These are phyloP conservation scores for Thalassarche chlororhynchos DNA, from an alignment of 2,113 vertebrate species.

Conservation along the genomic window DNA sequence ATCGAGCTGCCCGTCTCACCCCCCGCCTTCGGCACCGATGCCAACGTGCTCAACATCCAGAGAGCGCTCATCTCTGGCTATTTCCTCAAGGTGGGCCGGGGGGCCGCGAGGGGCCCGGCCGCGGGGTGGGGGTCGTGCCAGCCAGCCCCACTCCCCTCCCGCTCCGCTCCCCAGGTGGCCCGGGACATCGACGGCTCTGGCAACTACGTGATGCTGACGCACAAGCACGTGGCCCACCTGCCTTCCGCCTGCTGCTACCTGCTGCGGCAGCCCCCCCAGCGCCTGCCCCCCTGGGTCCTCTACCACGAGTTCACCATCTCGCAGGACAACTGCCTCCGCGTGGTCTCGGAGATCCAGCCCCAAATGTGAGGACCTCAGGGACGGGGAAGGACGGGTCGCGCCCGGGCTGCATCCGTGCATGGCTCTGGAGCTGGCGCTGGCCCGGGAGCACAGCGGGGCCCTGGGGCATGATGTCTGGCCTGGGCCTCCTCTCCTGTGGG, in stretches of 20 bases:
- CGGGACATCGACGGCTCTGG: slow-evolving; percentile 85
- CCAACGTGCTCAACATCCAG: slow-evolving; percentile 89
- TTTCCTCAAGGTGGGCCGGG: slow-evolving; percentile 87
- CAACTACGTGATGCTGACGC: slow-evolving; percentile 87
- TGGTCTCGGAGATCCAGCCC: slow-evolving; percentile 88
- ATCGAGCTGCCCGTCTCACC: slow-evolving; percentile 93
- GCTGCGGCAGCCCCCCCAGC: slow-evolving; percentile 60
- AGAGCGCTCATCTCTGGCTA: slow-evolving; percentile 93
- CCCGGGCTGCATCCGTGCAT: rapidly evolving
- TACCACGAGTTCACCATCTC: slow-evolving; percentile 89
- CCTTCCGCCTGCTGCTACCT: slow-evolving; percentile 80
- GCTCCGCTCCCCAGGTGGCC: slow-evolving; percentile 64
- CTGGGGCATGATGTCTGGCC: neutral
- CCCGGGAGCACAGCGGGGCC: rapidly evolving
- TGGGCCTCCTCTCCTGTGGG: no score
- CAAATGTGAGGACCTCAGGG: slow-evolving; percentile 80
- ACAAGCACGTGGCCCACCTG: slow-evolving; percentile 87
- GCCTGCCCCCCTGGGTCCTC: slow-evolving; percentile 84
- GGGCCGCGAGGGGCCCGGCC: rapidly evolving
- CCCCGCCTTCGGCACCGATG: slow-evolving; percentile 87
- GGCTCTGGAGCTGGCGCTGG: neutral
- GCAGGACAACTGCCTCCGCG: slow-evolving; percentile 86
- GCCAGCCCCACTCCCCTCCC: neutral
- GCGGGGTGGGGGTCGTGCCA: rapidly evolving
- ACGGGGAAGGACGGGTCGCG: neutral